Evolutionary conservation across 2,113 vertebrate species (phyloP).

Genomic region (Varanus komodoensis): DNA sequence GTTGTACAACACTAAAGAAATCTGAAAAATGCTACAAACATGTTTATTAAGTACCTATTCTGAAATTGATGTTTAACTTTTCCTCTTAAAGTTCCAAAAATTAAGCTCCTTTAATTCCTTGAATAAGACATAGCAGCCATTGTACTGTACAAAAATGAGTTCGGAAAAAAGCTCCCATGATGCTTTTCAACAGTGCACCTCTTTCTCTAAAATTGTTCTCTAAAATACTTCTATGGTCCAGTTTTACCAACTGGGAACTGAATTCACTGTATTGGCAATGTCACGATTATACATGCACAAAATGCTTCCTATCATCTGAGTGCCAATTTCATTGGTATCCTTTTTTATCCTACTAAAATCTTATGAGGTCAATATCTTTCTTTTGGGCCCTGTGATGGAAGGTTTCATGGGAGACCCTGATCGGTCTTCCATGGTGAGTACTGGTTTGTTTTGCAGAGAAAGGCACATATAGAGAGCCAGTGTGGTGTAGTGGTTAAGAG

Average conservation of each 20-base stretch:
- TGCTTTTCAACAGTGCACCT: no score
- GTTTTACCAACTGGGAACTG: not conserved
- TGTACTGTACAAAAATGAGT: not conserved
- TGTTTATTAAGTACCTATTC: not conserved
- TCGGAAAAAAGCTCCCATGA: no score
- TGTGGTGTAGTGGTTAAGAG: no score
- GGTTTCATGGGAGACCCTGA: not conserved
- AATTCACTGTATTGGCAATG: not conserved
- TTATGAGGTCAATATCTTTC: not conserved
- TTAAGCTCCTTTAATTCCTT: not conserved
- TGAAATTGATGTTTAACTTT: not conserved
- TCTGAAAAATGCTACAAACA: no score
- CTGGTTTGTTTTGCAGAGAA: slow-evolving; percentile 26
- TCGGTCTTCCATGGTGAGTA: not conserved
- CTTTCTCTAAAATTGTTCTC: not conserved
- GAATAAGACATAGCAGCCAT: not conserved
- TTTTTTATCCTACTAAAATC: not conserved
- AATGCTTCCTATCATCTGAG: not conserved
- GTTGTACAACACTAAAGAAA: no score
- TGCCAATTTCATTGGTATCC: not conserved
- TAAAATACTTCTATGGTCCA: not conserved
- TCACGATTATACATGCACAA: not conserved
- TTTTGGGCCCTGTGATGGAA: not conserved
- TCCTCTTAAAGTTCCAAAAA: not conserved
- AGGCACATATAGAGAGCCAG: slow-evolving; percentile 5